These are phyloP conservation scores for Arion vulgaris DNA, from an alignment of 1,140 invertebrate genomes.

Conservation along the genomic window DNA sequence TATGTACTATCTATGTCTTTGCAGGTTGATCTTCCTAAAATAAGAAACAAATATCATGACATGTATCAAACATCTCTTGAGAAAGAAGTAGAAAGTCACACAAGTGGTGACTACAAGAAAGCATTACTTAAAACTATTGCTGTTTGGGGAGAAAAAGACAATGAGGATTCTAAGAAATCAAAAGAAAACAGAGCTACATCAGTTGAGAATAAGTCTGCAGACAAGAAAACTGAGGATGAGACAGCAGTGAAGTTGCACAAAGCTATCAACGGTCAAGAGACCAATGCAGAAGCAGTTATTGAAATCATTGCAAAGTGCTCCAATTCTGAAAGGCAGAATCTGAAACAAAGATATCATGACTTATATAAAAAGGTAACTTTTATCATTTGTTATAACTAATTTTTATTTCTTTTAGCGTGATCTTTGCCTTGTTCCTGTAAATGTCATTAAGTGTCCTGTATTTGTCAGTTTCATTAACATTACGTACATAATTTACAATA, in stretches of 20 bases:
- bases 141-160: slow-evolving; percentile 37
- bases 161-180: not conserved
- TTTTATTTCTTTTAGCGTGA: too few species aligned
- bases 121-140: slow-evolving; percentile 84
- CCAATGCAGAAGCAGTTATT: slow-evolving; percentile 43
- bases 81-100: slow-evolving; percentile 90
- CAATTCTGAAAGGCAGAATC: slow-evolving; percentile 44
- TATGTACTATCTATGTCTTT: too few species aligned
- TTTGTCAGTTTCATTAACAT: too few species aligned
- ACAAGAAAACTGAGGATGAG: slow-evolving; percentile 19
- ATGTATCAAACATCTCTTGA: too few species aligned
- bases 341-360: slow-evolving; percentile 50
- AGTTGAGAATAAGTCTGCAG: too few species aligned
- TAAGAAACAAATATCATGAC: too few species aligned
- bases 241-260: slow-evolving; percentile 59
- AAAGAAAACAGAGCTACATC: too few species aligned
- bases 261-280: slow-evolving; percentile 62
- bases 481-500: too few species aligned
- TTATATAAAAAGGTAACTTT: slow-evolving; percentile 60
- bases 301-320: slow-evolving; percentile 24
- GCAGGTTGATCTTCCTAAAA: too few species aligned
- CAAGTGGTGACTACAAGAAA: slow-evolving; percentile 92
- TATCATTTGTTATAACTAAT: too few species aligned
- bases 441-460: too few species aligned
- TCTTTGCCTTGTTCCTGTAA: too few species aligned